Conservation (phyloP, 2,797 vertebrate genomes). For the Meriones psammophilus region DNA sequence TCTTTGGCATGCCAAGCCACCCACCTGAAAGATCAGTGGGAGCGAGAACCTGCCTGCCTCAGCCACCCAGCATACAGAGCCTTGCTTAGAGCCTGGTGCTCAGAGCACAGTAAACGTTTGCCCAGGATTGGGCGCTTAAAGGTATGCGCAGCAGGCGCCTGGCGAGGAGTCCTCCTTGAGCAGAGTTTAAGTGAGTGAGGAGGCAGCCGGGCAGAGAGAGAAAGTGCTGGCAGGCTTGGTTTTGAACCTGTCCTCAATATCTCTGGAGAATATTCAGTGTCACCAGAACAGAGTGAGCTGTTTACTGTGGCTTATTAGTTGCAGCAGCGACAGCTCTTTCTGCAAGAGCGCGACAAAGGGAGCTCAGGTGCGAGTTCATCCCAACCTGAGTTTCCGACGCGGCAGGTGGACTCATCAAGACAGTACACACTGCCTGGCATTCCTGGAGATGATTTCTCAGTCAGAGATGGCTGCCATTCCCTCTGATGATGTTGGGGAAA, state of each 20-base stretch:
- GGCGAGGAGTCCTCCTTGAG: neutral
- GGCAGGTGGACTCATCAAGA: conserved; percentile 14
- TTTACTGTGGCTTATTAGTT: neutral
- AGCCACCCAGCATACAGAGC: neutral
- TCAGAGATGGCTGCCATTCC: neutral
- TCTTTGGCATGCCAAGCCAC: neutral
- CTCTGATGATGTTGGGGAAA: neutral
- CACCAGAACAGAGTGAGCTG: neutral
- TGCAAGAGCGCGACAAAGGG: neutral
- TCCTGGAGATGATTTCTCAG: conserved; percentile 42
- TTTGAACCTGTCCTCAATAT: neutral
- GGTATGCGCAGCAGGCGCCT: neutral
- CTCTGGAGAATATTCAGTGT: neutral
- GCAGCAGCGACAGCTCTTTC: neutral
- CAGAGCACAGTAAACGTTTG: neutral
- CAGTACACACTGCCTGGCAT: neutral
- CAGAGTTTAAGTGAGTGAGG: conserved; percentile 21
- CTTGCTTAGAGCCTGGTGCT: neutral
- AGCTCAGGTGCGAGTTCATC: neutral
- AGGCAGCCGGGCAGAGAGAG: neutral
- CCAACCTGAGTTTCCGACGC: neutral
- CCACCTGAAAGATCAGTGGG: neutral
- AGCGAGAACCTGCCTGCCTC: neutral
- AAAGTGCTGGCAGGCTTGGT: neutral
- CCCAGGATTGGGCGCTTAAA: neutral